These are phyloP conservation scores for Danionella dracula DNA, from an alignment of 2,797 vertebrate species.

Conservation along the genomic window DNA sequence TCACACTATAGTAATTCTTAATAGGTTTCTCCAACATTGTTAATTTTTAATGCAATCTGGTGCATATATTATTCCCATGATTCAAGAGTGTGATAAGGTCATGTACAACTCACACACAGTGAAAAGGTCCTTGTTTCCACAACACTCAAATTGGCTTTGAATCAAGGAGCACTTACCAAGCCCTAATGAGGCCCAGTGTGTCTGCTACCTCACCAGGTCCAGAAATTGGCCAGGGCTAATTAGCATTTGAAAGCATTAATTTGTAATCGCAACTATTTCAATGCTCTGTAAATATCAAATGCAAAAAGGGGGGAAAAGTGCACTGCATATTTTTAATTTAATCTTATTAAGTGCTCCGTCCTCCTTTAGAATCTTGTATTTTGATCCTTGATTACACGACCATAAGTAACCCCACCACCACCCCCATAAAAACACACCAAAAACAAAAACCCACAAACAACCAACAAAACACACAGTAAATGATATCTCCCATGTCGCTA, in stretches of 20 bases:
- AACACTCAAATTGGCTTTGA: constrained; percentile 64
- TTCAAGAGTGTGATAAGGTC: background rate
- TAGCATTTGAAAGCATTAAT: constrained; percentile 79
- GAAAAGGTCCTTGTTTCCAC: constrained; percentile 26
- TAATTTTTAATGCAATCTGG: too few relatives aligned
- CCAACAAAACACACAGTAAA: too few relatives aligned
- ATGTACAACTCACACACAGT: constrained; percentile 13
- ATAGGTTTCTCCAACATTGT: too few relatives aligned
- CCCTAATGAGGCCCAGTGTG: constrained; percentile 72
- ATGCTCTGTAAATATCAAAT: constrained; percentile 51
- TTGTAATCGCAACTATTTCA: constrained; percentile 78
- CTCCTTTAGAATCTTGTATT: constrained; percentile 67
- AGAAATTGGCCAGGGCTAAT: constrained; percentile 76
- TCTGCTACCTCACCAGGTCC: constrained; percentile 73
- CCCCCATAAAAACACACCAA: too few relatives aligned
- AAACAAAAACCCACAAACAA: too few relatives aligned
- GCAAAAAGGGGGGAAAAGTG: constrained; percentile 38
- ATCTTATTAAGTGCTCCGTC: constrained; percentile 62
- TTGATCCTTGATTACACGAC: too few relatives aligned
- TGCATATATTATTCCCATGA: background rate
- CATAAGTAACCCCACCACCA: too few relatives aligned
- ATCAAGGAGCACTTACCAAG: constrained; percentile 68
- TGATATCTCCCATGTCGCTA: constrained; percentile 83
- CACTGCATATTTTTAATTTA: constrained; percentile 62
- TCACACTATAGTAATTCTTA: too few relatives aligned